Base-by-base conservation (phyloP, 2,113 vertebrate species). In the Felis catus region DNA sequence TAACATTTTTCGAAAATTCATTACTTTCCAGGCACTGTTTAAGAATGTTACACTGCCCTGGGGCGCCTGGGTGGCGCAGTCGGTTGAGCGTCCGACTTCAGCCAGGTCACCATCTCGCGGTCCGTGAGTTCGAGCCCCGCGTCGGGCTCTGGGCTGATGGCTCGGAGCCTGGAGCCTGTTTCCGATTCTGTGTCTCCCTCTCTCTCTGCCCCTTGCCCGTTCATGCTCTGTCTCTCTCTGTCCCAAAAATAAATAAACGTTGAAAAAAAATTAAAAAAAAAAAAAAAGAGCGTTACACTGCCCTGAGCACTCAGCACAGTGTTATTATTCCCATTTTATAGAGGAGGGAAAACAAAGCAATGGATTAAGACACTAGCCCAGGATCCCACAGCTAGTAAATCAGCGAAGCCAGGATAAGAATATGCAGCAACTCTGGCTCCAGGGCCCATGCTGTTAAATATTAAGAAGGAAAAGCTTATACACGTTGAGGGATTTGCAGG, bases 381-480 rank as follows among this genome's bases (percentile, higher is more conserved):
- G 58, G 58, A 61, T 23, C n/a, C 36, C 41, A 71, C 21, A 71
- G 83, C 41, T 51, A 61, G 21, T 23, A 61, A 23, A 51, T 51
- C 51, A 61, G 29, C 65, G 9, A 89, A 96, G 27, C 36, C 33
- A 89, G 63, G 70, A 39, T 18, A 66, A 78, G 45, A 90, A 76
- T 23, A 82, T 23, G 48, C 66, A 95, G 68, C 66, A 81, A 81
- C 71, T 95, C 65, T 55, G 31, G 45, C 33, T 94, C 79, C 86
- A 89, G 61, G 55, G 41, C n/a, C 53, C 36, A 80, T n/a, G 61
- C 73, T 86, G 18, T 71, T 81, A 78, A 71, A 41, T 31, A 48
- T 68, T 58, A 96, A 88, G 36, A 96, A 95, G 41, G 63, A 92
- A 94, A 86, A 61, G 7, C 16, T 33, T 48, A 85, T 13, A 58